A percentile compares a stretch with the other conserved stretches of the same genome.
Conservation (phyloP, 2,113 vertebrate genomes). For the Heterocephalus glaber region DNA sequence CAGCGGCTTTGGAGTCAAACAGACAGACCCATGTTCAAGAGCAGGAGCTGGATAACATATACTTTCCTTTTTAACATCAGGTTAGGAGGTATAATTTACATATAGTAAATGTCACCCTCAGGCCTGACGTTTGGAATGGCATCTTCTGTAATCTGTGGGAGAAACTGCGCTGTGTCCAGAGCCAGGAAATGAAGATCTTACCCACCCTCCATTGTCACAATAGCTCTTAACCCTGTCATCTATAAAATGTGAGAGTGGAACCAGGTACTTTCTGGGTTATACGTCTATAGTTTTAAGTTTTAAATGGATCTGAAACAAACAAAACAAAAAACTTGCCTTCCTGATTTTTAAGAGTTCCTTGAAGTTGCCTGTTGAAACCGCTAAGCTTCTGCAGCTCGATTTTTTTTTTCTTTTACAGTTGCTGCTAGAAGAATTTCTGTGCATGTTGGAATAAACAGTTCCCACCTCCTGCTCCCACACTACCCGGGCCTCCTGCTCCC, state of each 20-base stretch:
- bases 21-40: neutral
- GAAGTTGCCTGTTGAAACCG: neutral
- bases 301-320: neutral
- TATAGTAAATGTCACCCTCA: neutral
- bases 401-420: conserved; percentile 64
- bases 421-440: conserved; percentile 52
- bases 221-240: neutral
- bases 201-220: neutral
- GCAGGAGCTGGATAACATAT: neutral
- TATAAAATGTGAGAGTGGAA: neutral
- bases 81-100: conserved; percentile 9
- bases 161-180: neutral
- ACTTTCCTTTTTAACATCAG: neutral
- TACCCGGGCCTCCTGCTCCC: neutral
- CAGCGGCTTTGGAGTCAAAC: neutral
- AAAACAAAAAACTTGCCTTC: neutral
- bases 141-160: neutral
- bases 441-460: conserved; percentile 51
- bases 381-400: neutral
- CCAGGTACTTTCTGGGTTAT: neutral
- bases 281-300: neutral
- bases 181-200: neutral
- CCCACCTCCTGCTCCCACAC: neutral
- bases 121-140: conserved; percentile 7
- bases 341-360: neutral